Conservation (phyloP, 1,140 invertebrate species). For the Ceratina australensis region DNA sequence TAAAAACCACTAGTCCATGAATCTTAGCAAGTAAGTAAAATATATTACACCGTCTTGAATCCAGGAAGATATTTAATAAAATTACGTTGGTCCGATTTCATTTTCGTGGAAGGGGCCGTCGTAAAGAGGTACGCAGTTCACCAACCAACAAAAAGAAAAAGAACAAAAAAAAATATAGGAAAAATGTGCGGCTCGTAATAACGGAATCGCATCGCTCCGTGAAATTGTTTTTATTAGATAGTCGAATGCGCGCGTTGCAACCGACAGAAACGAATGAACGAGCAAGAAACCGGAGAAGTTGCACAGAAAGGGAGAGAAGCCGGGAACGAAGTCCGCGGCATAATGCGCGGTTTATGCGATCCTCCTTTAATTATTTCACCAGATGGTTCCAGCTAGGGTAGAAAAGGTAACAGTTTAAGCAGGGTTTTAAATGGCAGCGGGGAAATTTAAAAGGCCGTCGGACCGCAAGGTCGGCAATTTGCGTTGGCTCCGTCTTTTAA, state of each 20-base stretch:
- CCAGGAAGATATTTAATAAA: no score
- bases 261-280: slow-evolving; percentile 43
- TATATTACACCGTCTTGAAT: no score
- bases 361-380: slow-evolving; percentile 49
- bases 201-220: slow-evolving; percentile 16
- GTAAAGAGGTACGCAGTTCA: background rate
- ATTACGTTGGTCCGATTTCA: no score
- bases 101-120: no score
- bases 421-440: slow-evolving; percentile 38
- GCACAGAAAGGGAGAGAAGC: background rate
- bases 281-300: slow-evolving; percentile 8
- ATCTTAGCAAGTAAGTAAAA: no score
- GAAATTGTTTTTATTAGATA: slow-evolving; percentile 43
- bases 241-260: slow-evolving; percentile 36
- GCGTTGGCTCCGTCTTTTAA: slow-evolving; percentile 41
- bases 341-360: slow-evolving; percentile 49
- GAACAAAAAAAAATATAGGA: no score
- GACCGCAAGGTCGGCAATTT: slow-evolving; percentile 42
- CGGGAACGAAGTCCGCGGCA: slow-evolving; percentile 34
- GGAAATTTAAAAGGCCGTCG: slow-evolving; percentile 43
- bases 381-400: slow-evolving; percentile 29
- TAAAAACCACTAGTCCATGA: no score
- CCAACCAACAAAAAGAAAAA: no score
- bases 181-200: slow-evolving; percentile 9
- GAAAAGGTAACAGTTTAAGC: slow-evolving; percentile 44